These are phyloP conservation scores for Luscinia megarhynchos DNA, from an alignment of 2,797 vertebrate genomes.

Conservation along the genomic window DNA sequence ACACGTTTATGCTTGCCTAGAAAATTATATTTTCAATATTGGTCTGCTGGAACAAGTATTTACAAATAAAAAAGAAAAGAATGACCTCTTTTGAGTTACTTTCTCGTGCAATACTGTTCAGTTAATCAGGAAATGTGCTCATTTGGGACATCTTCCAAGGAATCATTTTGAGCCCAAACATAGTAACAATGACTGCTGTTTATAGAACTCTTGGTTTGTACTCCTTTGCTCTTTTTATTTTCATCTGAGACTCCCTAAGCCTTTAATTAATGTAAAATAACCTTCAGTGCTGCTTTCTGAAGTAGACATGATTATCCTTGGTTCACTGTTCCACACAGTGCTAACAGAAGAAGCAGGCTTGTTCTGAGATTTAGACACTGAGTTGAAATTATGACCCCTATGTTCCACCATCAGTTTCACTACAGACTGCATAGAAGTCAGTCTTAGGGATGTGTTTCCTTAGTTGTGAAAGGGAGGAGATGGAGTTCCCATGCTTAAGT, in stretches of 20 bases:
- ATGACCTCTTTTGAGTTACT: not conserved
- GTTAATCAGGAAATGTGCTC: not conserved
- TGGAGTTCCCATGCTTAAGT: not conserved
- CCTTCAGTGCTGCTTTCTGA: not conserved
- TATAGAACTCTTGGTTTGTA: not conserved
- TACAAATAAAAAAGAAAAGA: not conserved
- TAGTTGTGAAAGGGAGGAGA: not conserved
- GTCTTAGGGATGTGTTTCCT: not conserved
- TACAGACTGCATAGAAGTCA: not conserved
- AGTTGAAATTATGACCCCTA: not conserved
- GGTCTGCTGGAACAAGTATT: not conserved
- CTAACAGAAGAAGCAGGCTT: not conserved
- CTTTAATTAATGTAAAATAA: not conserved
- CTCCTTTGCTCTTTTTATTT: not conserved
- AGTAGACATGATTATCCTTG: not conserved
- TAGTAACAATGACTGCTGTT: not conserved
- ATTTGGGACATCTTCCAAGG: not conserved
- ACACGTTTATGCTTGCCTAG: not conserved
- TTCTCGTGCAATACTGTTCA: not conserved
- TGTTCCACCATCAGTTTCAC: not conserved
- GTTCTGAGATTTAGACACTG: not conserved
- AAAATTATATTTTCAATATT: not conserved
- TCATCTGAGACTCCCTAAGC: not conserved
- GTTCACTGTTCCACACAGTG: not conserved
- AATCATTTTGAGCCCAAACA: slow-evolving; percentile 8